Evolutionary conservation across 37 sponge, comb jelly and placozoan genomes (phyloP).

Genomic region (Tethya wilhelma): DNA sequence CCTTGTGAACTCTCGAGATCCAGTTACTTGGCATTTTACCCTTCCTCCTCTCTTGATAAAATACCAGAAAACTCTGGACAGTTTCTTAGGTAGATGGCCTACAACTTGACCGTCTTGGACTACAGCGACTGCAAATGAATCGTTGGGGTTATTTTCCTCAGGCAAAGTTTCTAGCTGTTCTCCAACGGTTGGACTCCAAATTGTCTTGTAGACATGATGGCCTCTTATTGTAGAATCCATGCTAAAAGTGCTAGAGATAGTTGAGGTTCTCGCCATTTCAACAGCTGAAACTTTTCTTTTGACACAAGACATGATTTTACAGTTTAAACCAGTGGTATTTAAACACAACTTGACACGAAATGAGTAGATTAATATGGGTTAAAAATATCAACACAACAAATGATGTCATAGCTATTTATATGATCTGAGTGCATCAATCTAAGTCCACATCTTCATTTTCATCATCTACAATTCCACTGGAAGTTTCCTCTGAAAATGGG

Average conservation of each 20-base stretch:
- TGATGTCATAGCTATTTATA: too few species aligned
- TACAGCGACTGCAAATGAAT: not conserved
- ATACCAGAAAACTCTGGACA: not conserved
- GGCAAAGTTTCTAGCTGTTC: not conserved
- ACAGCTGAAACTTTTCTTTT: not conserved
- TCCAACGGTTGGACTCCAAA: not conserved
- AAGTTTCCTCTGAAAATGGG: not conserved
- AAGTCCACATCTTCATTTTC: not conserved
- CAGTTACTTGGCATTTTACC: not conserved
- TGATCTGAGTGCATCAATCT: too few species aligned
- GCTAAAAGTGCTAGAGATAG: not conserved
- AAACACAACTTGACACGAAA: too few species aligned
- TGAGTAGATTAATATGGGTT: too few species aligned
- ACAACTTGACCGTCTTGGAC: not conserved
- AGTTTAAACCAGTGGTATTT: not conserved
- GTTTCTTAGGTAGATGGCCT: slow-evolving; percentile 11
- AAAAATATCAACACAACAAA: too few species aligned
- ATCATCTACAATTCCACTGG: not conserved
- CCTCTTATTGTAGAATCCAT: not conserved
- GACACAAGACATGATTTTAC: not conserved
- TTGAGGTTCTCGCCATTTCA: not conserved
- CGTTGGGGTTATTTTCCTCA: not conserved
- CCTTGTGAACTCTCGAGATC: not conserved
- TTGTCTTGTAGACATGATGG: not conserved
- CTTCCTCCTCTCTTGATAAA: slow-evolving; percentile 16